Evolutionary conservation across 2,797 vertebrate genomes (phyloP), one percentile per base, ranked within the genome.

Genomic region (Helostoma temminkii): DNA sequence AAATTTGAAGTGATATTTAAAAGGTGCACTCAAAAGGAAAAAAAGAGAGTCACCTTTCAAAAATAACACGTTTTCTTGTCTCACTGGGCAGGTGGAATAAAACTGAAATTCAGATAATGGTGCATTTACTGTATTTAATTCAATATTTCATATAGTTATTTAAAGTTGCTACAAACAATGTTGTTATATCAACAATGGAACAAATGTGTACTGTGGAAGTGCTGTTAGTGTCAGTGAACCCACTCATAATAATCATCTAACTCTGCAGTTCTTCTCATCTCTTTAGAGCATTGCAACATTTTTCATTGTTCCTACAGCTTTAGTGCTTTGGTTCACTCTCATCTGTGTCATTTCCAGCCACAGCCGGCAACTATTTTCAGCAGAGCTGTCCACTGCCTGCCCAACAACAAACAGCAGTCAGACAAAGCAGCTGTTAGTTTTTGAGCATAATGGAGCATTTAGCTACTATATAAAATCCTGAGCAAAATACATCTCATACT

Each of bases 1-100:
- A 72, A 52, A 49, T 78, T 71, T 71, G 32, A 74, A 66, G 63
- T 80, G 75, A 76, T 74, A 55, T 82, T 89, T 86, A 64, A 78
- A 80, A 67, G 73, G 55, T 74, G 39, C 30, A 24, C 61, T 83
- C 45, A 78, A 66, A 78, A 37, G 14, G 6, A 70, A 28, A 11
- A 19, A 65, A 36, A 50, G 16, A 62, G 56, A 28, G 15, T 0
- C 22, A 48, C 26, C 57, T 67, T 80, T 70, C 48, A 69, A 60
- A 79, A 57, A 64, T 43, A 49, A n/a, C 55, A 66, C 10, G 4
- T 42, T 81, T 70, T 68, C 22, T 58, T 16, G 34, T 61, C 57
- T 79, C 76, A 22, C 50, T 46, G 53, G 62, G 24, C 43, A 46
- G 52, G 41, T 1, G 28, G 6, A 59, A 56, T 45, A 25, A 39